phyloP scores from a whole-genome alignment of 2,113 vertebrate genomes.

The Paralichthys olivaceus region DNA sequence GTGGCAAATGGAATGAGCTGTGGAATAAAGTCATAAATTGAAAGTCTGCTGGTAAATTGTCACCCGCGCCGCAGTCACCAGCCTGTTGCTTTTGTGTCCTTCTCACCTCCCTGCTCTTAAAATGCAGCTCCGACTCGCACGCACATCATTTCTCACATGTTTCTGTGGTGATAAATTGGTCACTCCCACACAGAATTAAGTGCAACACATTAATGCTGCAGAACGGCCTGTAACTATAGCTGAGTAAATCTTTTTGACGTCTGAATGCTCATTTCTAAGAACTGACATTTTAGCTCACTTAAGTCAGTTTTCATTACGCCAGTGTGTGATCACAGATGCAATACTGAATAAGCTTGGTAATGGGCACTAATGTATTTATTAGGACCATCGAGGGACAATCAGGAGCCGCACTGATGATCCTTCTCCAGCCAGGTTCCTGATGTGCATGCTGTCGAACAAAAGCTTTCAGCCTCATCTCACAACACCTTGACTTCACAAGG shows the following conservation, averaged over 20 bases:
- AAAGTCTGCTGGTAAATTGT: slow-evolving; percentile 47
- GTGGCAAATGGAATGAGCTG: slow-evolving; percentile 47
- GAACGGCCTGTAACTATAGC: slow-evolving; percentile 45
- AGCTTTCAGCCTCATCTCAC: slow-evolving; percentile 44
- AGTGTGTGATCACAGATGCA: not conserved
- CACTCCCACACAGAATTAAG: slow-evolving; percentile 58
- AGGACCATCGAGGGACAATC: not conserved
- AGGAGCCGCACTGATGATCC: not conserved
- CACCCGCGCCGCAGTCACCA: slow-evolving; percentile 19
- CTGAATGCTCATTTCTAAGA: slow-evolving; percentile 26
- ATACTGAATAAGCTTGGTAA: slow-evolving; percentile 5
- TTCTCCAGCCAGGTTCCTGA: not conserved
- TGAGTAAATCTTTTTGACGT: slow-evolving; percentile 44
- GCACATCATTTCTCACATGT: slow-evolving; percentile 26
- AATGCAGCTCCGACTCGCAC: slow-evolving; percentile 28
- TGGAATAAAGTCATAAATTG: slow-evolving; percentile 52
- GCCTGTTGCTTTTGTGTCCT: slow-evolving; percentile 39
- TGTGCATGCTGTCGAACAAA: not conserved
- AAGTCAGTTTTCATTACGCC: slow-evolving; percentile 9
- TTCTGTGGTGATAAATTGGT: slow-evolving; percentile 30
- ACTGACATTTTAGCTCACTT: slow-evolving; percentile 52
- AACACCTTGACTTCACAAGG: slow-evolving; percentile 49
- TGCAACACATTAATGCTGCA: slow-evolving; percentile 35
- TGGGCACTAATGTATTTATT: not conserved
- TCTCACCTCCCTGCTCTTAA: slow-evolving; percentile 51